Evolutionary conservation across 1,140 invertebrate genomes (phyloP).

Genomic region (Hirudo medicinalis): DNA sequence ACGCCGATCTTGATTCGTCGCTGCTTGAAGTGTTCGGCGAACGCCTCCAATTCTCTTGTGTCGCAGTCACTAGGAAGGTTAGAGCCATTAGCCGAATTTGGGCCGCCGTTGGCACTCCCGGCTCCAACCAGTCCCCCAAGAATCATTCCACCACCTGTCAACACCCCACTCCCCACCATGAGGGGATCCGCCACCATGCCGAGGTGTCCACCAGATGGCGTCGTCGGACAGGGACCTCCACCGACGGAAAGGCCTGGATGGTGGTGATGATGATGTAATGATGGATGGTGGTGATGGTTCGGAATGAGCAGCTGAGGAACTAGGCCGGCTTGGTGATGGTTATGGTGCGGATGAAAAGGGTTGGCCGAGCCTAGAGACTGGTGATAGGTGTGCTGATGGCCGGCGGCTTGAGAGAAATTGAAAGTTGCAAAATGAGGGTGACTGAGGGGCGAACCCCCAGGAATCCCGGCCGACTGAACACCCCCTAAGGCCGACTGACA

Average conservation of each 20-base stretch:
- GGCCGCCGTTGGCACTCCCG: conserved; percentile 38
- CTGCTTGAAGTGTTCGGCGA: conserved; percentile 97
- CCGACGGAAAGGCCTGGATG: not conserved
- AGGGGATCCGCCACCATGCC: not conserved
- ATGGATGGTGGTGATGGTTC: not conserved
- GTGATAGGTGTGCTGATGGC: not conserved
- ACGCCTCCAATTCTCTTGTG: conserved; percentile 89
- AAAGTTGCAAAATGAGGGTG: not conserved
- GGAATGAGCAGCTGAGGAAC: not conserved
- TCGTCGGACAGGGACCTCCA: too few species aligned
- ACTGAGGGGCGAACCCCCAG: too few species aligned
- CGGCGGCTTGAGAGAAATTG: conserved; percentile 21
- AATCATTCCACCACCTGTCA: not conserved
- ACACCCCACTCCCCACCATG: not conserved
- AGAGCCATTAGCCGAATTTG: not conserved
- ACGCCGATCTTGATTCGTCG: conserved; percentile 91
- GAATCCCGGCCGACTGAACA: too few species aligned
- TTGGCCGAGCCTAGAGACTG: not conserved
- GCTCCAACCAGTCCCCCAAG: conserved; percentile 43
- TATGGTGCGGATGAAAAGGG: not conserved
- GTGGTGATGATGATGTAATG: conserved; percentile 5
- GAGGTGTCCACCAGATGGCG: not conserved
- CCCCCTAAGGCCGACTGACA: too few species aligned
- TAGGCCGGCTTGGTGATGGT: conserved; percentile 3
- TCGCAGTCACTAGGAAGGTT: conserved; percentile 57